Base-by-base conservation (phyloP, 1,140 invertebrate species). In the Heliothis subflexa region DNA sequence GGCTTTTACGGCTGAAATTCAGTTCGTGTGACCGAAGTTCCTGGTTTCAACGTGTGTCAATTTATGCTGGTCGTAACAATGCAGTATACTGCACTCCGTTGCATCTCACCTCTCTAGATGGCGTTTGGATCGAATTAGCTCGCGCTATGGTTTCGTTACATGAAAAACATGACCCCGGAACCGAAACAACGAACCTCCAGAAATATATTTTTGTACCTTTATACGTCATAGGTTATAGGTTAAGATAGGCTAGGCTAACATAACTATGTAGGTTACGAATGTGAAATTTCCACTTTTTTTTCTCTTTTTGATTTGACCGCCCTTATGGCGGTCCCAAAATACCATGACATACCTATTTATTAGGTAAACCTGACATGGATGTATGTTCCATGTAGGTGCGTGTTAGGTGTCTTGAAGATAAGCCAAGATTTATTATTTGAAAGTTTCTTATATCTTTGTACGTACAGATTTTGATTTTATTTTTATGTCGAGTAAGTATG, bases 111-210 rank as follows among this genome's bases (percentile, higher is more conserved):
- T 52, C 50, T n/a, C 50, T 52, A 52, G 50, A 52, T 52, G 50
- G 50, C 13, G 50, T 52, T 52, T 14, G 50, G n/a, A 52, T 52
- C 50, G 50, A 52, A 52, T n/a, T 52, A 52, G 50, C 14, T 52
- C 50, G 7, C 50, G 50, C 50, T 52, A 52, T 52, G 50, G 50
- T 52, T 52, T n/a, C 50, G 50, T 52, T 52, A 52, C 50, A 13
- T 2, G 3, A 3, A 52, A 52, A 7, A 3, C 5, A 52, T 52
- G 50, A 52, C 50, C 50, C n/a, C 14, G 14, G 5, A 1, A n/a
- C 2, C 50, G 13, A 13, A 16, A 52, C 50, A n/a, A n/a, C 14
- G 14, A 52, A n/a, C 0, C n/a, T 14, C 16, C n/a, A 52, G 50
- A 52, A 14, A 14, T 52, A 52, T 52, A 52, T 52, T 52, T 52